These are phyloP conservation scores for Forpus xanthops DNA, from an alignment of 2,797 vertebrate species.

Conservation along the genomic window DNA sequence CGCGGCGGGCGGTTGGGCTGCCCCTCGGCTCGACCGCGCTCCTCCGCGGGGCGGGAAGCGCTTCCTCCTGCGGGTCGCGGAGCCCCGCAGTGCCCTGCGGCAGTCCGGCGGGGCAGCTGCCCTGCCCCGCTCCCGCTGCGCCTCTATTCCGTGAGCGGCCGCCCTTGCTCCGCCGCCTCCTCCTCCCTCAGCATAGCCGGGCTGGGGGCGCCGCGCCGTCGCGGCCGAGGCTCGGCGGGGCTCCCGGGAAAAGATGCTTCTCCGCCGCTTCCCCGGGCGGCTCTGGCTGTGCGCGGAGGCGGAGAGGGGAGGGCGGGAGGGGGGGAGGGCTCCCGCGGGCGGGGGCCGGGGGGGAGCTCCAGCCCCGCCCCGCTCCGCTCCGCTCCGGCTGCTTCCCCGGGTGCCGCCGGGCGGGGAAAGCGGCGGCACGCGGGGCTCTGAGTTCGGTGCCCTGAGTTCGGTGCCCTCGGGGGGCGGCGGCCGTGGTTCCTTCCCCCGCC, in stretches of 20 bases:
- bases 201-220: neutral
- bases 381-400: neutral
- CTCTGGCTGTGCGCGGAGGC: neutral
- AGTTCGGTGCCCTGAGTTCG: too few relatives aligned
- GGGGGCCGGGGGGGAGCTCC: neutral
- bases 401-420: neutral
- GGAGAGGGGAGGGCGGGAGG: neutral
- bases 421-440: neutral
- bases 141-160: neutral
- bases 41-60: neutral
- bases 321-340: neutral
- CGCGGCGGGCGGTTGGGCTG: neutral
- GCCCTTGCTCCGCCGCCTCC: neutral
- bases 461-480: too few relatives aligned
- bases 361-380: neutral
- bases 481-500: fast-evolving
- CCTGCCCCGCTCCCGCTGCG: neutral
- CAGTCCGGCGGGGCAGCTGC: neutral
- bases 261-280: neutral
- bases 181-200: neutral
- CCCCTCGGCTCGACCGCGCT: neutral
- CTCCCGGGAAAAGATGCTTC: neutral
- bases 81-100: neutral
- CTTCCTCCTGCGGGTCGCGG: neutral
- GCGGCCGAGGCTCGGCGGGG: neutral